Base-by-base conservation (phyloP, 1,140 invertebrate genomes). In the Palaemon carinicauda region DNA sequence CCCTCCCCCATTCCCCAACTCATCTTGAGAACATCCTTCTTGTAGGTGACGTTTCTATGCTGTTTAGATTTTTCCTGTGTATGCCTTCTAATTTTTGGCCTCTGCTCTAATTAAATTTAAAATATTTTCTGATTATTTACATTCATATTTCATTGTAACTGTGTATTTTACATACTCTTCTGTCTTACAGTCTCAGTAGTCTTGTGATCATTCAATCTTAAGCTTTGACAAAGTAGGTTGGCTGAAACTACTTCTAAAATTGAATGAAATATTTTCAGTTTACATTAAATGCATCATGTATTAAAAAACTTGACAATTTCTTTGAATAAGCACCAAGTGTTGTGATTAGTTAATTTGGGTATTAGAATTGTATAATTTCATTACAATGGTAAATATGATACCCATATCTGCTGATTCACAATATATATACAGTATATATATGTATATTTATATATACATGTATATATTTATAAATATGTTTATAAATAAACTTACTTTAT, bases 41-140 rank as follows among this genome's bases (percentile, higher is more conserved):
- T 54, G 50, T 82, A 54, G 50, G 50, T 54, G 50, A 53, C 81
- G 50, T 60, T 82, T 56, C 81, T 60, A 74, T 75, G 19, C 69
- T 41, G 50, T 69, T n/a, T 60, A 71, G n/a, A 74, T 19, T 21
- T n/a, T 82, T n/a, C 69, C 69, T 54, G 24, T 56, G 27, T 50
- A 12, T 75, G 31, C 71, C 29, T 33, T 50, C 50, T 56, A 19
- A 56, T 31, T 74, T 56, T 53, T 75, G 52, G 50, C 69, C 71
- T 60, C 71, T 53, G 53, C 81, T 80, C 78, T 80, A 80, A 56
- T 80, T 80, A 27, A 80, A 60, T 60, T 60, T 54, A 29, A 80
- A 79, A 29, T 69, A 79, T 54, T 80, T 80, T 80, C 56, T 80
- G 78, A 60, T 80, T 54, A 80, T 54, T 80, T 80, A 21, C 60